Base-by-base conservation (phyloP, 2,888 invertebrate species). In the Apodemia hepburni region DNA sequence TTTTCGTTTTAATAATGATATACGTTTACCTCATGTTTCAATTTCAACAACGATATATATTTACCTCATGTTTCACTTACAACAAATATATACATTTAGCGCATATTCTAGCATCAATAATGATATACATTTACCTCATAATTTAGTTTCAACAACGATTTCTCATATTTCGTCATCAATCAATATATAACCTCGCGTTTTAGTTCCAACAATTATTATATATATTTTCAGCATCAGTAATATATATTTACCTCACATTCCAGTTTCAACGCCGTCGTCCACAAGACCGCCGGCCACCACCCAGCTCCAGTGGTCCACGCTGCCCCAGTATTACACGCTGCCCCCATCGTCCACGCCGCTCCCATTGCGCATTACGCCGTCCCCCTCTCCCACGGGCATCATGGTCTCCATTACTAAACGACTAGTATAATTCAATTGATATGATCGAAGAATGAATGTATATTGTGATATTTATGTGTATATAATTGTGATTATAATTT, bases 401-500 rank as follows among this genome's bases (percentile, higher is more conserved):
- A 91, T 80, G 89, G 89, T 67, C 80, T 79, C 72, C 80, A 86
- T 71, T 89, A 88, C 78, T 89, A 78, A 80, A 78, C 75, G 71
- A 78, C 75, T 84, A 83, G 79, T 73, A 60, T 70, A 65, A 68
- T 72, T 74, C 73, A 74, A 71, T 74, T 74, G 73, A 79, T 77
- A 76, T 77, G 73, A 77, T 79, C 75, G 81, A 85, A 74, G 85
- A 75, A 87, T 88, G 88, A 82, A 77, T 89, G 86, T 58, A 78
- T 81, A 83, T 80, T 90, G 91, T 89, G 89, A 89, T 91, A 91
- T 90, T 91, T 91, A 91, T 87, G 87, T 88, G 87, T 88, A 87
- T 73, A 84, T 85, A 84, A 79, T 80, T 78, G 73, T 73, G 71
- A 80, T 75, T 76, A 76, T 76, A 8, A 18, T 75, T 81, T 84